Evolutionary conservation across 2,113 vertebrate genomes (phyloP).

Genomic region (Neofelis nebulosa): DNA sequence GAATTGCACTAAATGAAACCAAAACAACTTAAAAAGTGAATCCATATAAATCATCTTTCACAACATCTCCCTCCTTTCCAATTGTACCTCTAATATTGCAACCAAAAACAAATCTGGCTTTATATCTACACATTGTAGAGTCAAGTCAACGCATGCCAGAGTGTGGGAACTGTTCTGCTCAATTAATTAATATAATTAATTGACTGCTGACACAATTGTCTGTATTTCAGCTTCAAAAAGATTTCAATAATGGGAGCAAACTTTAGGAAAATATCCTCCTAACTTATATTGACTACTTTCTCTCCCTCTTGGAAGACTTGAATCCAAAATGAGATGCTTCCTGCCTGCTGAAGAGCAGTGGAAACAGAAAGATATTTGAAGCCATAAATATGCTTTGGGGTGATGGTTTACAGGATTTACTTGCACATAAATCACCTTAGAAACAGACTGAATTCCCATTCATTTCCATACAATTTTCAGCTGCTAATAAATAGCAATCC

Average conservation of each 20-base stretch:
- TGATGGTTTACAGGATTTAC: slow-evolving; percentile 44
- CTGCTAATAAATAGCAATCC: background rate
- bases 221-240: background rate
- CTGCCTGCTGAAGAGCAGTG: background rate
- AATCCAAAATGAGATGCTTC: slow-evolving; percentile 42
- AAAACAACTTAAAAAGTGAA: slow-evolving; percentile 38
- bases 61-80: background rate
- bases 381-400: slow-evolving; percentile 49
- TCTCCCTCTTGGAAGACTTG: background rate
- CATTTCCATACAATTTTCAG: slow-evolving; percentile 42
- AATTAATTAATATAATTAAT: background rate
- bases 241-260: background rate
- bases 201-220: background rate
- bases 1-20: background rate
- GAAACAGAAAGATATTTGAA: slow-evolving; percentile 49
- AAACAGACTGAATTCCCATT: slow-evolving; percentile 45
- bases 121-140: background rate
- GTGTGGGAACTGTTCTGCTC: background rate
- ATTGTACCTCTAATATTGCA: background rate
- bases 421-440: slow-evolving; percentile 59
- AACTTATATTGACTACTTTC: background rate
- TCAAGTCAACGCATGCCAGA: background rate
- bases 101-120: background rate
- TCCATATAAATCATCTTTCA: background rate
- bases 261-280: slow-evolving; percentile 1